Evolutionary conservation across 2,113 vertebrate genomes (phyloP), one percentile per base, ranked within the genome.

Genomic region (Ranitomeya imitator): DNA sequence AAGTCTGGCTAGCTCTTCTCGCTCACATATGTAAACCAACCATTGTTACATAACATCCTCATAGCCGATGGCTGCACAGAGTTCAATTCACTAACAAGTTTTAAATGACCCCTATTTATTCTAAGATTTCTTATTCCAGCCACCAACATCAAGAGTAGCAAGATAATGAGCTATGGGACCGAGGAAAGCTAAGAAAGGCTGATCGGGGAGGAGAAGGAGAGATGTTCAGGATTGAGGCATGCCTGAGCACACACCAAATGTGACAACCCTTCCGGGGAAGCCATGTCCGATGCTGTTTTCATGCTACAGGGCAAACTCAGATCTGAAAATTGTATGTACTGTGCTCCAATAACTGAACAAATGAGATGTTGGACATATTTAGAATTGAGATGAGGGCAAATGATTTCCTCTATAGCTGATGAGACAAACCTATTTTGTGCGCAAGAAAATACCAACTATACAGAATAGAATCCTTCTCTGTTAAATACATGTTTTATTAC

Each of bases 301-400:
- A 55, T 87, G 86, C 86, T 80, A 69, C 45, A 71, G 63, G 86
- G 86, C 77, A 87, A 87, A 87, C 63, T 87, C 78, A 81, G 69
- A 71, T 80, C 86, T 71, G 63, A 79, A 87, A 80, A 87, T 59
- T 71, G 61, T 57, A 15, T 71, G 77, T 57, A n/a, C 77, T 37
- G 85, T 80, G 77, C 85, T 80, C 71, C 77, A 87, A 54, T n/a
- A 69, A 79, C 85, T 54, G 21, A 87, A 45, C 85, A 80, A 86
- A 86, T 86, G 31, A 79, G 76, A 67, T 69, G 59, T 45, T 67
- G 55, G 60, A 86, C 61, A 57, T 79, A 86, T 86, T 12, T 63
- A 51, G 15, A 55, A 79, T 86, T 60, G 31, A 51, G 59, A 63
- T 55, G 51, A 87, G 59, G 67, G 85, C 61, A 80, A 79, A 80